Evolutionary conservation across 2,113 vertebrate genomes (phyloP).

Genomic region (Grammomys dolichurus): DNA sequence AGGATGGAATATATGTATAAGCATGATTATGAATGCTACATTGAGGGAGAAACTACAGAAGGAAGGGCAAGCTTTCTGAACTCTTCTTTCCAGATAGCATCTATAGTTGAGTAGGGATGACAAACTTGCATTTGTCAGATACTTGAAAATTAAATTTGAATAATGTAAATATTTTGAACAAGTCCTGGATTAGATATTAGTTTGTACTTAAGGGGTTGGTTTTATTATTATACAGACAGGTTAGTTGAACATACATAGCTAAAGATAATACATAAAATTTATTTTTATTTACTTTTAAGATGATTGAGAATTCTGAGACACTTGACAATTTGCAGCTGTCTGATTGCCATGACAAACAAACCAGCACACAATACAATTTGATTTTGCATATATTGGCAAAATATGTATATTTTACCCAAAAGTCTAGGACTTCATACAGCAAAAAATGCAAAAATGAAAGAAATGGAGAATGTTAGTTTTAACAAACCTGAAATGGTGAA

Average conservation of each 20-base stretch:
- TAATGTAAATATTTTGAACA: background rate
- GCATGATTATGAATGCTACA: background rate
- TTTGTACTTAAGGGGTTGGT: background rate
- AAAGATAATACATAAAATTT: background rate
- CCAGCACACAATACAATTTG: background rate
- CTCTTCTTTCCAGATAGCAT: background rate
- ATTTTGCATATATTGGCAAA: background rate
- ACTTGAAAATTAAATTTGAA: background rate
- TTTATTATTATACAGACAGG: background rate
- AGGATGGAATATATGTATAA: background rate
- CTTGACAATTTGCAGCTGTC: background rate
- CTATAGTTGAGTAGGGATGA: background rate
- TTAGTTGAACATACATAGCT: background rate
- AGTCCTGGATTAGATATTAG: background rate
- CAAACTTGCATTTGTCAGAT: background rate
- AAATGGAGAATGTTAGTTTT: background rate
- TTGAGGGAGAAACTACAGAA: background rate
- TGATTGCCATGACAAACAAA: slow-evolving; percentile 15
- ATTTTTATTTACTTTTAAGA: background rate
- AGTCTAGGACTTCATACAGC: background rate
- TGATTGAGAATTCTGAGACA: background rate
- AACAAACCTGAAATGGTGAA: background rate
- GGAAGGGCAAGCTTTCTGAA: background rate
- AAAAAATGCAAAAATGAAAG: background rate
- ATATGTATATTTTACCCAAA: background rate